These are phyloP conservation scores for Ferdinandea cuprea DNA, from an alignment of 2,888 invertebrate species.

Conservation along the genomic window DNA sequence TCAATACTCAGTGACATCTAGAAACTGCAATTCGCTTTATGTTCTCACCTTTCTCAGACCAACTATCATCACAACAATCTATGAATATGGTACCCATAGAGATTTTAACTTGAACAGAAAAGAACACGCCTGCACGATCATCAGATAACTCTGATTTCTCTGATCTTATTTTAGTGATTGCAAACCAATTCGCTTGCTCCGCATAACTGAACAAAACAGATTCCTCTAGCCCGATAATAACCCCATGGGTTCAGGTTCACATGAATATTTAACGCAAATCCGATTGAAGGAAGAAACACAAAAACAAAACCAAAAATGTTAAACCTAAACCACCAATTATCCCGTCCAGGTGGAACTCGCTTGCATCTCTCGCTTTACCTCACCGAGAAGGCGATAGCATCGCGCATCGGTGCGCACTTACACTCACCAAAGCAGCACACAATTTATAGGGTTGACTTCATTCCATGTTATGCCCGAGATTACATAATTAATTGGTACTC, in stretches of 20 bases:
- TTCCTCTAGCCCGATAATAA: conserved; percentile 26
- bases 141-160: conserved; percentile 24
- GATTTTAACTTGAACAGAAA: too few relatives aligned
- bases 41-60: too few relatives aligned
- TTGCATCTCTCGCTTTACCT: conserved; percentile 20
- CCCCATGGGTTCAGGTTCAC: conserved; percentile 23
- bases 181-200: conserved; percentile 40
- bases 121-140: conserved; percentile 7
- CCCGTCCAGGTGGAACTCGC: conserved; percentile 55
- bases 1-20: too few relatives aligned
- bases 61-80: too few relatives aligned
- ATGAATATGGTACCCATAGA: too few relatives aligned
- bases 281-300: conserved; percentile 31
- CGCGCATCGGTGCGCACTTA: conserved; percentile 19
- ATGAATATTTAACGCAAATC: conserved; percentile 55
- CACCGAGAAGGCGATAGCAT: conserved; percentile 33
- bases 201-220: conserved; percentile 39
- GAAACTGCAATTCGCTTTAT: too few relatives aligned
- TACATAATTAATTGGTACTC: conserved; percentile 65
- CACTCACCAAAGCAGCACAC: conserved; percentile 26
- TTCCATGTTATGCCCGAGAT: conserved; percentile 48
- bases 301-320: too few relatives aligned
- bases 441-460: conserved; percentile 67
- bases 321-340: conserved; percentile 59
- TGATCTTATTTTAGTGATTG: conserved; percentile 34